Base-by-base conservation (phyloP, 2,888 invertebrate genomes). In the Eueremaeus valkanovi region DNA sequence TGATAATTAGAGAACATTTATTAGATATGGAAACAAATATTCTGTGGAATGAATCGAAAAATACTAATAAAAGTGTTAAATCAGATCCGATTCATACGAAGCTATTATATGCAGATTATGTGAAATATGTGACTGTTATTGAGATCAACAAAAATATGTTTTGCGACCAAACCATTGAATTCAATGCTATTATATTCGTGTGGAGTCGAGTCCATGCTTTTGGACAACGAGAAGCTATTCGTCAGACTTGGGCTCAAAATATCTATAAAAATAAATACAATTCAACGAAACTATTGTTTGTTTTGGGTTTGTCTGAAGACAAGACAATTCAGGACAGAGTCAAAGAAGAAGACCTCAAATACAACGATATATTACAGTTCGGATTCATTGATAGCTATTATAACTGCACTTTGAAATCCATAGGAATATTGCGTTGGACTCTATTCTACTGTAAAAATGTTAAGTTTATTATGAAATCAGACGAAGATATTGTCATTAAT, bases 41-140 rank as follows among this genome's bases (percentile, higher is more conserved):
- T n/a, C n/a, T n/a, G n/a, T n/a, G n/a, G n/a, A n/a, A n/a, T n/a
- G n/a, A n/a, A n/a, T n/a, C n/a, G n/a, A n/a, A n/a, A n/a, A n/a
- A n/a, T n/a, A n/a, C n/a, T n/a, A n/a, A n/a, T n/a, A n/a, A n/a
- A n/a, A n/a, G n/a, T n/a, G n/a, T n/a, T n/a, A n/a, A n/a, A n/a
- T n/a, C n/a, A n/a, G n/a, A n/a, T n/a, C n/a, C n/a, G n/a, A n/a
- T n/a, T n/a, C n/a, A n/a, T n/a, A n/a, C n/a, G n/a, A n/a, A n/a
- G 40, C 40, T 51, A 8, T 51, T 51, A 51, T 51, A 51, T 51
- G 51, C 51, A 6, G 51, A 51, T 51, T 51, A 51, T 51, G 51
- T 51, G 18, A 8, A 18, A 51, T 51, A 51, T 51, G 51, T 51
- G 18, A 51, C 51, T 11, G 6, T 51, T 51, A 51, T 51, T 51